phyloP scores from a whole-genome alignment of 2,888 invertebrate genomes.

The Sminthurinus aureus region DNA sequence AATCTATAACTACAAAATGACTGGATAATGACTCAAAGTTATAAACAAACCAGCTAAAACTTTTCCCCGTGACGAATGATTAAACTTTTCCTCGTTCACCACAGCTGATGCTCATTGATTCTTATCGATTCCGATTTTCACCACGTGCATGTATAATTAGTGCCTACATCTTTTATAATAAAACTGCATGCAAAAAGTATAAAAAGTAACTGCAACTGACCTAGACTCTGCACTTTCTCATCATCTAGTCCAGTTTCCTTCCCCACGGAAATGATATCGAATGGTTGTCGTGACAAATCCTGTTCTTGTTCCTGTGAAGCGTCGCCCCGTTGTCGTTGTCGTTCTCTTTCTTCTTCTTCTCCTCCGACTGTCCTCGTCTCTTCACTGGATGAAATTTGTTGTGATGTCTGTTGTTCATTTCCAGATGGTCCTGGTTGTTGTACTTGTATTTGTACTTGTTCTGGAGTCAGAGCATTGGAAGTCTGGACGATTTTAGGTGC shows the following conservation, averaged over 20 bases:
- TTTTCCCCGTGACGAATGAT: neutral
- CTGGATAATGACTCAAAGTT: neutral
- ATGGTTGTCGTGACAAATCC: constrained; percentile 44
- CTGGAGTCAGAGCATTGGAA: constrained; percentile 27
- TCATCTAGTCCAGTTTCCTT: constrained; percentile 43
- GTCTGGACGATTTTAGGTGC: constrained; percentile 42
- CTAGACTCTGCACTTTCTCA: constrained; percentile 51
- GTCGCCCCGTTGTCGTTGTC: neutral
- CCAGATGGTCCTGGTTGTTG: neutral
- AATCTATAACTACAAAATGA: no score
- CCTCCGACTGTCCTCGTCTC: neutral
- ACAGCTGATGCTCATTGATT: neutral
- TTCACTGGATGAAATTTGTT: neutral
- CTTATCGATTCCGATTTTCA: no score
- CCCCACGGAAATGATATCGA: constrained; percentile 55
- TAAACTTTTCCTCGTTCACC: neutral
- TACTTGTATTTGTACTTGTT: neutral
- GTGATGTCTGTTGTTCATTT: neutral
- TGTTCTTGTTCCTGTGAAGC: neutral
- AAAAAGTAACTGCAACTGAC: constrained; percentile 32
- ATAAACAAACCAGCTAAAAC: neutral
- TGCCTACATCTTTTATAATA: neutral
- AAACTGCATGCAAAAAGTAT: neutral
- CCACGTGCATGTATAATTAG: no score
- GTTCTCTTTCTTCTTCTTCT: constrained; percentile 4